Evolutionary conservation across 2,113 vertebrate genomes (phyloP), one percentile per base, ranked within the genome.

Genomic region (Tympanuchus pallidicinctus): DNA sequence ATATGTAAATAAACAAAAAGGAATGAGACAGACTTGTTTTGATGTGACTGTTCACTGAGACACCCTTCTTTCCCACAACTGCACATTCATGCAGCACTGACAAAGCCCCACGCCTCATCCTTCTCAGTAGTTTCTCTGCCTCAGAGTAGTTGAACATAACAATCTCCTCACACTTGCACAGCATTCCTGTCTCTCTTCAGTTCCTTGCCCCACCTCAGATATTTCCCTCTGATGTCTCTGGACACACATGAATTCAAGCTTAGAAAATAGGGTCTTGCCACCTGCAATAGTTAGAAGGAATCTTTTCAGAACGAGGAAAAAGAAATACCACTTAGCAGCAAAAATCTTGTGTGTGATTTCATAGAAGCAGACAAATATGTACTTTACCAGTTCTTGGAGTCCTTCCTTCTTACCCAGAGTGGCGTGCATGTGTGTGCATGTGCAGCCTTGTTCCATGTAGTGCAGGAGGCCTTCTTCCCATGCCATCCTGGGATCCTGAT

Each of bases 371-470:
- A 22, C 75, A 42, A 75, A 25, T 1, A 8, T 21, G 18, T 20
- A 76, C 59, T 88, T 88, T 38, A 54, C 32, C 30, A n/a, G 36
- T 11, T 74, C 45, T 73, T 24, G 4, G 17, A 65, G 48, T 63
- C 48, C 36, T 57, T 21, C 45, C 36, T 88, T 69, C 15, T 52
- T 50, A 76, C 0, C 5, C 32, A 38, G 38, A 87, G 25, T 27
- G 38, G 32, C 0, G 0, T 30, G 59, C 19, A 64, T 13, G 24
- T 19, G 10, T 6, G 9, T 28, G 52, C 25, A 13, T 4, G 5
- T 1, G 11, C 38, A 70, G 48, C n/a, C 48, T 4, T 0, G 34
- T 28, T 75, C 63, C 59, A 76, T 52, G 14, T 36, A 0, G 0
- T 11, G 40, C 0, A 0, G 45, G 32, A 84, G 12, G n/a, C 32